Evolutionary conservation across 2,888 invertebrate genomes (phyloP).

Genomic region (Agrotis segetum): DNA sequence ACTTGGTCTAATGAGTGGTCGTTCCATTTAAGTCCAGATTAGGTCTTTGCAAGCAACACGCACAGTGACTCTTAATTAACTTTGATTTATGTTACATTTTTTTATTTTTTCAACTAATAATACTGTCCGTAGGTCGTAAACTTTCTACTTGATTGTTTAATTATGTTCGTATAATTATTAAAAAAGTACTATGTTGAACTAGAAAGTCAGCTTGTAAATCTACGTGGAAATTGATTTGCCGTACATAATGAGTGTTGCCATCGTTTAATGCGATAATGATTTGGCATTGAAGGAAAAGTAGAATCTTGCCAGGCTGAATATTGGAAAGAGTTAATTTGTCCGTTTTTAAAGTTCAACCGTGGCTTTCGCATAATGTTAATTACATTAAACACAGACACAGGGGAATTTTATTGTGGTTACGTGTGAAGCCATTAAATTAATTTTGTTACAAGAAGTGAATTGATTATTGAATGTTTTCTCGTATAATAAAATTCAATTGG

Average conservation of each 20-base stretch:
- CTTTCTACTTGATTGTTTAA: constrained; percentile 59
- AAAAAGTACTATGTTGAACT: constrained; percentile 48
- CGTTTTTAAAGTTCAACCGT: constrained; percentile 55
- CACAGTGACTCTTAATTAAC: constrained; percentile 58
- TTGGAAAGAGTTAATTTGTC: constrained; percentile 31
- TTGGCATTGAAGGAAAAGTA: constrained; percentile 44
- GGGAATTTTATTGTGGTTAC: constrained; percentile 11
- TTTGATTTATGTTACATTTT: constrained; percentile 59
- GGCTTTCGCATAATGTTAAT: constrained; percentile 25
- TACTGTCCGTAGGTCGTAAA: constrained; percentile 51
- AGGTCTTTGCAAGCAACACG: constrained; percentile 66
- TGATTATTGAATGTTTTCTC: constrained; percentile 39
- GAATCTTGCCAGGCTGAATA: constrained; percentile 19
- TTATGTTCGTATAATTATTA: constrained; percentile 44
- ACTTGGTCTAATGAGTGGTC: constrained; percentile 64
- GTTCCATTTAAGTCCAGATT: constrained; percentile 69
- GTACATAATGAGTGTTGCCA: constrained; percentile 50
- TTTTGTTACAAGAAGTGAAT: constrained; percentile 49
- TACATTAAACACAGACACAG: constrained; percentile 38
- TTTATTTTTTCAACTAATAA: constrained; percentile 56
- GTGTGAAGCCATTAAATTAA: constrained; percentile 41
- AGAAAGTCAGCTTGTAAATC: constrained; percentile 53
- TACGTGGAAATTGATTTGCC: constrained; percentile 51
- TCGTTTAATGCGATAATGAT: constrained; percentile 46
- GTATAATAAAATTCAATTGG: constrained; percentile 4